Base-by-base conservation (phyloP, 2,797 vertebrate species). In the Pseudocheirus occidentalis region DNA sequence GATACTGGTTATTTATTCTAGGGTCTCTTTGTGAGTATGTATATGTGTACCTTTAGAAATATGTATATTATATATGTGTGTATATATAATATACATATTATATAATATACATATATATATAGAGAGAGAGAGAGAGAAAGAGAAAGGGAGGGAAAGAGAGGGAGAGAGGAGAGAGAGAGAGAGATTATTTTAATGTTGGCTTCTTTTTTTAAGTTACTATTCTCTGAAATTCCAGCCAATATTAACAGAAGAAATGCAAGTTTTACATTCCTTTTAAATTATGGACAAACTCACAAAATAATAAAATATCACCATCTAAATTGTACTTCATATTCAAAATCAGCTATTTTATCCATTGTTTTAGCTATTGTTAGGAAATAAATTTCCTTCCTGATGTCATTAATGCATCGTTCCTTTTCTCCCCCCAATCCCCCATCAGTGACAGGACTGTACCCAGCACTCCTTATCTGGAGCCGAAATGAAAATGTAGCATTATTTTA, bases 401-500 rank as follows among this genome's bases (percentile, higher is more conserved):
- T 92, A 91, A 7, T 92, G 73, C 28, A 93, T 97, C 53, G 95
- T 94, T 90, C 96, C 98, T 94, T 59, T 56, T 54, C 62, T 95
- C 59, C 81, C 95, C 13, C 13, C n/a, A 90, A 34, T 28, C 95
- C 40, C 73, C 40, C 73, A 96, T 96, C 94, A 92, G 95, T 91
- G 97, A 96, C 90, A 97, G 96, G 96, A 87, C 95, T 96, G 40
- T 81, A 55, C 92, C 66, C 90, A 0, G 0, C 90, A 90, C 96
- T 96, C 91, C 92, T 97, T 93, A 96, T 96, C 95, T 96, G 97
- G 98, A 98, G 98, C 95, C 55, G 91, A 97, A 96, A 98, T 97
- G 16, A 58, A 95, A 98, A 97, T 90, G 93, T 91, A 97, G 62
- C 96, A 95, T 98, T 98, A 97, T 98, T 98, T 98, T 98, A 98